Percentiles rank a stretch among this genome's conserved stretches.
These are phyloP conservation scores for Dioctria linearis DNA, from an alignment of 2,888 invertebrate species.

Conservation along the genomic window DNA sequence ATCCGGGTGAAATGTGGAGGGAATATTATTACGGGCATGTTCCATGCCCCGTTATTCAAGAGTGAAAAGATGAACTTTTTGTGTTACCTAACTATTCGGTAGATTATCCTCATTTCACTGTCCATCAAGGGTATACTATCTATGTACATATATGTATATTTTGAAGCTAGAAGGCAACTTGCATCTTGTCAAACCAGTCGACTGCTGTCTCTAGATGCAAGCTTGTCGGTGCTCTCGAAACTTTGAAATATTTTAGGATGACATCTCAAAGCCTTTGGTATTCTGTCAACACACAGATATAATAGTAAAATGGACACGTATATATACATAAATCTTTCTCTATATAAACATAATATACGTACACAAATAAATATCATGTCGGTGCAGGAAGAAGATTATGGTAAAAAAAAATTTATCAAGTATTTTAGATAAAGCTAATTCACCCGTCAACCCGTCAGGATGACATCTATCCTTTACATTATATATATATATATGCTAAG, in stretches of 20 bases:
- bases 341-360: no score
- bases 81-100: slow-evolving; percentile 18
- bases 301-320: slow-evolving; percentile 29
- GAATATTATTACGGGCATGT: no score
- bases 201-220: background rate
- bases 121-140: background rate
- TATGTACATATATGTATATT: background rate
- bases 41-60: background rate
- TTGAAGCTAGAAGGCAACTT: background rate
- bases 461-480: slow-evolving; percentile 9
- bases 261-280: slow-evolving; percentile 11
- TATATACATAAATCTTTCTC: background rate
- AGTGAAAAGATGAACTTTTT: slow-evolving; percentile 7
- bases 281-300: slow-evolving; percentile 20
- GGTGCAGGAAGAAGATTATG: slow-evolving; percentile 27
- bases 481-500: background rate
- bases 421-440: slow-evolving; percentile 41
- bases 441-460: slow-evolving; percentile 16
- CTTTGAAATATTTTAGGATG: slow-evolving; percentile 27
- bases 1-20: background rate
- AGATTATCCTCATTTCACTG: slow-evolving; percentile 20
- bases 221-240: slow-evolving; percentile 5
- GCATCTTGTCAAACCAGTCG: background rate
- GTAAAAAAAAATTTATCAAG: slow-evolving; percentile 40
- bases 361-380: background rate